Percentiles rank a stretch among this genome's conserved stretches.
phyloP scores from a whole-genome alignment of 2,888 invertebrate species.

The Agrotis clavis region DNA sequence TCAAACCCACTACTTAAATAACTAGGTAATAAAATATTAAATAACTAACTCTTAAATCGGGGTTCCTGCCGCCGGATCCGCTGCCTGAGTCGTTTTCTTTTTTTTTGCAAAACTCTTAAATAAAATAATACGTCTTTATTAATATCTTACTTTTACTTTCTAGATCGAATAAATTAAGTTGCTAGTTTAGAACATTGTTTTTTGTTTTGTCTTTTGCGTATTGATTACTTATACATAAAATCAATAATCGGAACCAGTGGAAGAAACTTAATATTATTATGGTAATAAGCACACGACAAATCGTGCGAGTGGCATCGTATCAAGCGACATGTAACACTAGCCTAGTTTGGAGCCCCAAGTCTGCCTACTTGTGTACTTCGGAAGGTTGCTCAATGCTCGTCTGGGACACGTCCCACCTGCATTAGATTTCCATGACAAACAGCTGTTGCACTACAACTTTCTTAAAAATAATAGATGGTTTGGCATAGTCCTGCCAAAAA shows the following conservation, averaged over 20 bases:
- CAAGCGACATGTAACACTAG: constrained; percentile 37
- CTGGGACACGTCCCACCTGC: constrained; percentile 11
- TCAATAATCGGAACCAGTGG: not conserved
- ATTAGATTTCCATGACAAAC: constrained; percentile 15
- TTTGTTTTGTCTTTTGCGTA: no score
- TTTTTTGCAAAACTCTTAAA: no score
- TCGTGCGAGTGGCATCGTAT: constrained; percentile 21
- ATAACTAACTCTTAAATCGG: no score
- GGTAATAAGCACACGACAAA: constrained; percentile 37
- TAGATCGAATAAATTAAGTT: no score
- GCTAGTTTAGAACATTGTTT: no score
- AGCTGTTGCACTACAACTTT: not conserved
- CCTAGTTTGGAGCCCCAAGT: constrained; percentile 30
- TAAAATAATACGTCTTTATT: no score
- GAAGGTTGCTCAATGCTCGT: not conserved
- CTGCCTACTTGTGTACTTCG: constrained; percentile 2
- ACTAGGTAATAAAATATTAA: no score
- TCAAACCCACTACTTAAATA: no score
- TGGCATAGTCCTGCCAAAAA: not conserved
- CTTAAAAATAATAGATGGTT: not conserved
- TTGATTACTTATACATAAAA: not conserved
- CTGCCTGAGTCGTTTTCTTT: no score
- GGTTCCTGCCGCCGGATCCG: no score
- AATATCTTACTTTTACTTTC: no score
- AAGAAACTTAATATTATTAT: constrained; percentile 10